Conservation (phyloP, 2,113 vertebrate species). For the Datnioides undecimradiatus region DNA sequence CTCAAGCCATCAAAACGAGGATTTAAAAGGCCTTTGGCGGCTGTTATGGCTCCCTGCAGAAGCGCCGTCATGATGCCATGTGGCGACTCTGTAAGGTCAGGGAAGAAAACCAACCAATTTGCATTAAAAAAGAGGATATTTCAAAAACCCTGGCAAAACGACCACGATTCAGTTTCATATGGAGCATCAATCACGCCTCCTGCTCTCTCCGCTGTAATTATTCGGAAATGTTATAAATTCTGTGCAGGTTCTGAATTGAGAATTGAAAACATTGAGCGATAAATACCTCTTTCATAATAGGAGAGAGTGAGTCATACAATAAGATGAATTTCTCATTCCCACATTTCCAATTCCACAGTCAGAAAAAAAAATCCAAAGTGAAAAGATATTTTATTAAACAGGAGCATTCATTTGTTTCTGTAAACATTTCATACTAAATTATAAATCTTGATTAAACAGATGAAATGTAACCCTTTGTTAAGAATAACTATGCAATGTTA, state of each 20-base stretch:
- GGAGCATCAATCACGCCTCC: conserved; percentile 86
- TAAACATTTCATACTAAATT: neutral
- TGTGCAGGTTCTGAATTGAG: conserved; percentile 60
- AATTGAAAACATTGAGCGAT: conserved; percentile 46
- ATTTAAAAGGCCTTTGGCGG: conserved; percentile 90
- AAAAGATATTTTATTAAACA: neutral
- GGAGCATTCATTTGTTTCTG: neutral
- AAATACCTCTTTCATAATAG: conserved; percentile 42
- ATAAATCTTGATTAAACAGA: neutral
- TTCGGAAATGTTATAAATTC: conserved; percentile 70
- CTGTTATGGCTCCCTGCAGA: conserved; percentile 88
- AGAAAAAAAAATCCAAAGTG: conserved; percentile 19
- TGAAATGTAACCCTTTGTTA: neutral
- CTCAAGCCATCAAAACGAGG: conserved; percentile 89
- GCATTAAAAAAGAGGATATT: conserved; percentile 66
- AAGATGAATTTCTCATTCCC: conserved; percentile 30
- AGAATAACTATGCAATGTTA: neutral
- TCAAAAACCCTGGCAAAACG: conserved; percentile 81
- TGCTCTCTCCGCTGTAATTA: conserved; percentile 87
- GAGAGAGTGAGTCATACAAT: conserved; percentile 66
- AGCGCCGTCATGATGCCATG: conserved; percentile 85
- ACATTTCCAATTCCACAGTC: too few species aligned
- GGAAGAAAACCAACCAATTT: conserved; percentile 88
- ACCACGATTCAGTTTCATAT: conserved; percentile 76
- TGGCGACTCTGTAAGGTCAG: conserved; percentile 83